phyloP scores from a whole-genome alignment of 2,888 invertebrate species.

The Litoditis marina region DNA sequence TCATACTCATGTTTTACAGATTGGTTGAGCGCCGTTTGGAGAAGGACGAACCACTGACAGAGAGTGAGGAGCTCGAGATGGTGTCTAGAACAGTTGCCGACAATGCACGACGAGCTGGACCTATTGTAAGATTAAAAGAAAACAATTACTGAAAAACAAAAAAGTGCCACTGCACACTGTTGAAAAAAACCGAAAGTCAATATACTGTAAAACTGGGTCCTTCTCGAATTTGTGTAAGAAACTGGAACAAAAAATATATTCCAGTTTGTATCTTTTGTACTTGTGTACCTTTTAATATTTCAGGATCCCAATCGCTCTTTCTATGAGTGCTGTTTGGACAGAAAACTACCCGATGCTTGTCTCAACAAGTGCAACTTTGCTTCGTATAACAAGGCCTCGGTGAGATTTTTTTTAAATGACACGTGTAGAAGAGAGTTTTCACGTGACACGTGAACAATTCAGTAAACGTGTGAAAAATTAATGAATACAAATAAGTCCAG shows the following conservation, averaged over 20 bases:
- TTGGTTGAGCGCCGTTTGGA: no score
- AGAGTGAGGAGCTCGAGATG: conserved; percentile 29
- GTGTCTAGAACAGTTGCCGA: conserved; percentile 26
- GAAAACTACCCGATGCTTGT: conserved; percentile 57
- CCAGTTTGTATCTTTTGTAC: not conserved
- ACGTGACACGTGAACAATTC: no score
- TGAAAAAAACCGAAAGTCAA: not conserved
- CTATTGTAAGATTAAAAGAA: not conserved
- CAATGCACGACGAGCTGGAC: conserved; percentile 6
- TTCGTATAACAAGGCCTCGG: conserved; percentile 48
- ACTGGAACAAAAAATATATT: no score
- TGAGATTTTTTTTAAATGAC: conserved; percentile 4
- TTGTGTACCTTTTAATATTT: conserved; percentile 1
- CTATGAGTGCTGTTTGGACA: conserved; percentile 56
- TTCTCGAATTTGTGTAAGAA: no score
- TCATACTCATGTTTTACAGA: no score
- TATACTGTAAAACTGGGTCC: no score
- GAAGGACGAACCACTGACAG: conserved; percentile 20
- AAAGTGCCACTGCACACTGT: not conserved
- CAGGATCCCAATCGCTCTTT: conserved; percentile 57
- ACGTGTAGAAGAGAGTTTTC: not conserved
- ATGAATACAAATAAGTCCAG: no score
- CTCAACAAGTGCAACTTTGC: conserved; percentile 51
- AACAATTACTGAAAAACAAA: not conserved
- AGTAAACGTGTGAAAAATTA: no score